These are phyloP conservation scores for Nannoperca obscura DNA, from an alignment of 2,797 vertebrate genomes.

Conservation along the genomic window DNA sequence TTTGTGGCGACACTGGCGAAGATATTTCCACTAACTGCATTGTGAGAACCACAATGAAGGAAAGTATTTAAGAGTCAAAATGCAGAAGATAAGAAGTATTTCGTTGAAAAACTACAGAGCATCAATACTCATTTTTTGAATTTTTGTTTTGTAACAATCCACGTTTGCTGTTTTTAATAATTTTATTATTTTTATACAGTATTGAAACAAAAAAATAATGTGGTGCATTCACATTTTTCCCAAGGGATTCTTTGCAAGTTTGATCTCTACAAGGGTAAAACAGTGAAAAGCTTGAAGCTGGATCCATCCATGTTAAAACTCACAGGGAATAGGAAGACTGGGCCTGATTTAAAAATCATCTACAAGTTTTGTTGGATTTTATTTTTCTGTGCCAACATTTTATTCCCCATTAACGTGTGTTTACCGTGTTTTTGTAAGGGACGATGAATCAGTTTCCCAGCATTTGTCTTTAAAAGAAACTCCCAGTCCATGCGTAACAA, in stretches of 20 bases:
- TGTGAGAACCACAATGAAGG: slow-evolving; percentile 1
- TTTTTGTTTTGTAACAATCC: slow-evolving; percentile 88
- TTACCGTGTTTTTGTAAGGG: slow-evolving; percentile 84
- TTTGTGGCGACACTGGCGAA: not conserved
- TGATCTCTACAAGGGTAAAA: slow-evolving; percentile 95
- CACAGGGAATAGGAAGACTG: slow-evolving; percentile 87
- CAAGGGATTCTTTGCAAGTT: slow-evolving; percentile 93
- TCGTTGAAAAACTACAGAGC: slow-evolving; percentile 59
- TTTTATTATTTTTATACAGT: slow-evolving; percentile 94
- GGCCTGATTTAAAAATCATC: slow-evolving; percentile 91
- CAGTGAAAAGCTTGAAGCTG: slow-evolving; percentile 93
- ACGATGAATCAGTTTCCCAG: slow-evolving; percentile 76
- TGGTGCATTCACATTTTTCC: slow-evolving; percentile 98
- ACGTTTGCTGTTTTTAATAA: slow-evolving; percentile 86
- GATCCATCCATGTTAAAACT: slow-evolving; percentile 92
- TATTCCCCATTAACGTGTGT: slow-evolving; percentile 64
- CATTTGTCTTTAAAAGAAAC: slow-evolving; percentile 92
- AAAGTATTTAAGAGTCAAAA: not conserved
- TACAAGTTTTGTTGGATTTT: slow-evolving; percentile 91
- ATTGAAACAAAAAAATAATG: slow-evolving; percentile 93
- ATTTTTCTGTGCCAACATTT: slow-evolving; percentile 77
- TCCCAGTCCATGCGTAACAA: slow-evolving; percentile 96
- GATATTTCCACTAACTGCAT: not conserved
- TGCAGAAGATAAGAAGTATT: slow-evolving; percentile 22
- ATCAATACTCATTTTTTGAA: slow-evolving; percentile 76